Evolutionary conservation across 2,113 vertebrate species (phyloP).

Genomic region (Boulengeromyrus knoepffleri): DNA sequence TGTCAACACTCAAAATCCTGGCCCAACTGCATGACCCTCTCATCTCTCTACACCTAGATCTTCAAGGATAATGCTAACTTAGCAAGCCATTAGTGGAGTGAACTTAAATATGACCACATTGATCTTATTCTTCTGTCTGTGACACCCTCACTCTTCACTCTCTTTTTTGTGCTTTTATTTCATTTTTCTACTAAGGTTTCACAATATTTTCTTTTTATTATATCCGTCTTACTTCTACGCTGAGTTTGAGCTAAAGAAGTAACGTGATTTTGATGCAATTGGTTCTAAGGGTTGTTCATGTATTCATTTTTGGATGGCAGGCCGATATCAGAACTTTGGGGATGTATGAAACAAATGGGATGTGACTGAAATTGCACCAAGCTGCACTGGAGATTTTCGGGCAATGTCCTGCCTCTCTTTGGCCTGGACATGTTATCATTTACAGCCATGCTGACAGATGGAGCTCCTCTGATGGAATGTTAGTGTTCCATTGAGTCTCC

Average conservation of each 20-base stretch:
- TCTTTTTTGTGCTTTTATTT: not conserved
- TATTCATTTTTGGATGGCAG: not conserved
- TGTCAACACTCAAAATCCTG: not conserved
- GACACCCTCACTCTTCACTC: not conserved
- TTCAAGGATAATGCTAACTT: not conserved
- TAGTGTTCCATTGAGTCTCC: not conserved
- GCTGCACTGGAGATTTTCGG: not conserved
- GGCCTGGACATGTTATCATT: not conserved
- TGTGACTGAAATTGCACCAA: not conserved
- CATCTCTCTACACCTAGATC: not conserved
- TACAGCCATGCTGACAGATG: not conserved
- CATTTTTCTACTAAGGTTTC: not conserved
- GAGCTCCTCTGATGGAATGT: not conserved
- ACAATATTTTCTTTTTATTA: not conserved
- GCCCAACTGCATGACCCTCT: not conserved
- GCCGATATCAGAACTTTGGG: not conserved
- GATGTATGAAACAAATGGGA: not conserved
- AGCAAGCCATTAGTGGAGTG: not conserved
- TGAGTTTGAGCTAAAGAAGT: not conserved
- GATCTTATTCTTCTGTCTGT: not conserved
- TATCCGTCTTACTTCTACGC: not conserved
- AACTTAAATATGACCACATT: not conserved
- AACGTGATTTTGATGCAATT: not conserved
- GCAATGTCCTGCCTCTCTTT: not conserved
- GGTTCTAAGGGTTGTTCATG: not conserved